Evolutionary conservation across 2,113 vertebrate genomes (phyloP).

Genomic region (Sturnus vulgaris): DNA sequence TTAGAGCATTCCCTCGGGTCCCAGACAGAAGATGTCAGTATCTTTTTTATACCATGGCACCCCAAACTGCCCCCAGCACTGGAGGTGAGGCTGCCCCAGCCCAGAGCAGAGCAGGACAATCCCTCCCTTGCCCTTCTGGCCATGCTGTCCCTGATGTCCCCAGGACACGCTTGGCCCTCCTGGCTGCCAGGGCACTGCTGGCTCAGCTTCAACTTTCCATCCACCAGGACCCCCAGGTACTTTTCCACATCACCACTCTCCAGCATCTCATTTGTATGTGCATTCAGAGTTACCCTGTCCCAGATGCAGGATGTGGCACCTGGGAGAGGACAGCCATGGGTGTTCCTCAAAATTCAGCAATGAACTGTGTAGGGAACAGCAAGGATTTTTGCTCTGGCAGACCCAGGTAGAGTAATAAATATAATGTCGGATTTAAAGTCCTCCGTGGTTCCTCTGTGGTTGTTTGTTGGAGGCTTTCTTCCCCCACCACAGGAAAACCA

Average conservation of each 20-base stretch:
- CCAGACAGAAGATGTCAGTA: background rate
- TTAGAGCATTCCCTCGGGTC: rapidly evolving
- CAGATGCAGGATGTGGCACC: background rate
- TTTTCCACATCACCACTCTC: background rate
- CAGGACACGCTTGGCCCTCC: background rate
- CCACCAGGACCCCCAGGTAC: background rate
- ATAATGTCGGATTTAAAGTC: background rate
- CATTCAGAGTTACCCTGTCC: background rate
- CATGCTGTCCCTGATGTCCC: background rate
- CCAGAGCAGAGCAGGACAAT: background rate
- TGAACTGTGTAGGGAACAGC: background rate
- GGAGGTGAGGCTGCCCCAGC: rapidly evolving
- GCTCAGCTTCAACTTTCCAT: rapidly evolving
- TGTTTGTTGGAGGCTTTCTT: background rate
- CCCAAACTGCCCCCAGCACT: background rate
- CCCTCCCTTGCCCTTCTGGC: rapidly evolving
- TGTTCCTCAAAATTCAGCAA: background rate
- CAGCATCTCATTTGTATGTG: background rate
- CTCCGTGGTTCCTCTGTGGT: background rate
- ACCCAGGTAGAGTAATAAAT: background rate
- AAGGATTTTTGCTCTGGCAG: background rate
- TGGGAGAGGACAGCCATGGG: background rate
- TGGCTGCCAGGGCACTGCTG: background rate
- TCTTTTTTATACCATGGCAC: rapidly evolving
- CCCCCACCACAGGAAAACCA: background rate